Evolutionary conservation across 2,888 invertebrate genomes (phyloP).

Genomic region (Capitulum mitella): DNA sequence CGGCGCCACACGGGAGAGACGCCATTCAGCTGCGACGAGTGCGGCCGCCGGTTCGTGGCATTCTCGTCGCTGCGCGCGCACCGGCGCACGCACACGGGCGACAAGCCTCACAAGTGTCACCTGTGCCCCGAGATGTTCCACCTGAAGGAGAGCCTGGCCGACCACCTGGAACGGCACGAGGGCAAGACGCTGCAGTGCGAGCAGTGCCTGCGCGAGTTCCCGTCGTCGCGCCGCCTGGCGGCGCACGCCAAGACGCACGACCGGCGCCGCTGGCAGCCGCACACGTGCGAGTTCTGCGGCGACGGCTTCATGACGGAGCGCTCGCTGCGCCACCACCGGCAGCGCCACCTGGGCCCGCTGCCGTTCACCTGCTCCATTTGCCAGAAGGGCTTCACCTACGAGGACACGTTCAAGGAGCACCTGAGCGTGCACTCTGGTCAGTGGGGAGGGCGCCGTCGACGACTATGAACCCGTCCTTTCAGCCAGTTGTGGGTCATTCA

Average conservation of each 20-base stretch:
- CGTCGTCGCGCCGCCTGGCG: constrained; percentile 34
- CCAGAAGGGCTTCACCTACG: constrained; percentile 33
- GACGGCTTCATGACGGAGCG: constrained; percentile 34
- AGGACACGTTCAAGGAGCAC: constrained; percentile 33
- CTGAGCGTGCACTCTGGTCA: constrained; percentile 35
- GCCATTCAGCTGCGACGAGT: constrained; percentile 35
- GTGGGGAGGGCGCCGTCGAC: constrained; percentile 31
- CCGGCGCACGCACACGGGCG: constrained; percentile 62
- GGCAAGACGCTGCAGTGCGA: constrained; percentile 33
- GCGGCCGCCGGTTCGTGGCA: constrained; percentile 35
- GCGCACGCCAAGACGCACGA: constrained; percentile 34
- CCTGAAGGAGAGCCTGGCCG: constrained; percentile 31
- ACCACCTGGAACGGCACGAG: constrained; percentile 34
- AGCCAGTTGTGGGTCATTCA: too few relatives aligned
- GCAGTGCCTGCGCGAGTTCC: constrained; percentile 34
- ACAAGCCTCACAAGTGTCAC: constrained; percentile 63
- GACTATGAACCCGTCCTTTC: too few relatives aligned
- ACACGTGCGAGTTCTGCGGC: constrained; percentile 35
- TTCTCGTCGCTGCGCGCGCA: constrained; percentile 56
- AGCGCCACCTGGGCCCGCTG: constrained; percentile 32
- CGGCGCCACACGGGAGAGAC: constrained; percentile 36
- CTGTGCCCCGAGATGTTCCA: constrained; percentile 65
- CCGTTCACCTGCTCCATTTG: constrained; percentile 34
- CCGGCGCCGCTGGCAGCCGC: constrained; percentile 35
- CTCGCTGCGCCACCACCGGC: constrained; percentile 33